phyloP scores from a whole-genome alignment of 2,888 invertebrate genomes.

The Acheta domesticus region DNA sequence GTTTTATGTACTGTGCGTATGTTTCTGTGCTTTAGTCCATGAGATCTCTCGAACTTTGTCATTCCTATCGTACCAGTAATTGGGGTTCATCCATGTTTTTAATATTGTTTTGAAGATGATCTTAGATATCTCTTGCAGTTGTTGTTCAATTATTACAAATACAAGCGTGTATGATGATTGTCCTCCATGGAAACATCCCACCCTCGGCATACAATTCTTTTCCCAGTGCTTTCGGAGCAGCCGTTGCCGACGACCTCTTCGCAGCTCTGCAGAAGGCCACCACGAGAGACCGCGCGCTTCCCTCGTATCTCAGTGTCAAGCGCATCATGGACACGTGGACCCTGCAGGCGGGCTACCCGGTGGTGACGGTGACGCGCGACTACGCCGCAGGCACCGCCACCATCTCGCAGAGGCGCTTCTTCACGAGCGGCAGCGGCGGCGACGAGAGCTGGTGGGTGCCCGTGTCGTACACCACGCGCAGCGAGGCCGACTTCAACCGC shows the following conservation, averaged over 20 bases:
- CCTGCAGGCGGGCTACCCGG: slow-evolving; percentile 46
- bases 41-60: too few relatives aligned
- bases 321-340: slow-evolving; percentile 51
- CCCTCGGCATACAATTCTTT: slow-evolving; percentile 59
- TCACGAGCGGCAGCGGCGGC: not conserved
- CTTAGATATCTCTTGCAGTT: too few relatives aligned
- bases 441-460: slow-evolving; percentile 48
- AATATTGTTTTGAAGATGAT: too few relatives aligned
- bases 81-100: too few relatives aligned
- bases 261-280: slow-evolving; percentile 46
- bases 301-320: slow-evolving; percentile 41
- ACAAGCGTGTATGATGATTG: too few relatives aligned
- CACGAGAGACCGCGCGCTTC: slow-evolving; percentile 41
- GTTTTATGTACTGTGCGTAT: too few relatives aligned
- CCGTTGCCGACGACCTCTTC: slow-evolving; percentile 52
- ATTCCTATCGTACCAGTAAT: too few relatives aligned
- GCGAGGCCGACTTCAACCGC: slow-evolving; percentile 58
- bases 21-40: too few relatives aligned
- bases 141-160: too few relatives aligned
- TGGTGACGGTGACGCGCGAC: slow-evolving; percentile 37
- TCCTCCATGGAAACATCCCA: too few relatives aligned
- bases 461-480: slow-evolving; percentile 64
- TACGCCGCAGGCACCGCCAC: slow-evolving; percentile 38
- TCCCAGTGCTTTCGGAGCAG: slow-evolving; percentile 35
- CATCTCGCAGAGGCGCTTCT: slow-evolving; percentile 40